A percentile compares a stretch with the other conserved stretches of the same genome.
Conservation (phyloP, 2,888 invertebrate species). For the Lypha dubia region DNA sequence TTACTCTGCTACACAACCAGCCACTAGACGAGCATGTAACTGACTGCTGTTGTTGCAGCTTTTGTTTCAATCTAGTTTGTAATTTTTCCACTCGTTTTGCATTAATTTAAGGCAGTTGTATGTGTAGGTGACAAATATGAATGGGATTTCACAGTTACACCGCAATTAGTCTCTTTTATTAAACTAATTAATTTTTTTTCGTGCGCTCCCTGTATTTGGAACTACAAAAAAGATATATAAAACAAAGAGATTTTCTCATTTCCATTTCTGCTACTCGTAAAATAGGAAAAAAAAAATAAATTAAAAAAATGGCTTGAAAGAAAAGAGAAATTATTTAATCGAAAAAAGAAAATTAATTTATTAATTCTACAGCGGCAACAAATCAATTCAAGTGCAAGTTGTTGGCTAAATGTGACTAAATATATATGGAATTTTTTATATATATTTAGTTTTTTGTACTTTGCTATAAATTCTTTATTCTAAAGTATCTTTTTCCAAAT, state of each 20-base stretch:
- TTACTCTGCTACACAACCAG: slow-evolving; percentile 22
- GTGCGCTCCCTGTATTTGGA: background rate
- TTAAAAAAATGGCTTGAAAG: background rate
- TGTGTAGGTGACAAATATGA: slow-evolving; percentile 67
- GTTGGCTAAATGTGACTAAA: background rate
- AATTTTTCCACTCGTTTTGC: background rate
- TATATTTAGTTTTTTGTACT: background rate
- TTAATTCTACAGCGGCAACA: slow-evolving; percentile 15
- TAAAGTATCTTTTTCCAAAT: background rate
- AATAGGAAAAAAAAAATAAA: background rate
- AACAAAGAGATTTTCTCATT: background rate
- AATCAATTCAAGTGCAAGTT: slow-evolving; percentile 19
- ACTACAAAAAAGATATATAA: too few relatives aligned
- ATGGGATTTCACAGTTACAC: slow-evolving; percentile 67
- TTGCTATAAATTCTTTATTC: background rate
- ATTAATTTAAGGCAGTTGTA: slow-evolving; percentile 22
- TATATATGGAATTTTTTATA: background rate
- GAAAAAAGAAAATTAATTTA: slow-evolving; percentile 21
- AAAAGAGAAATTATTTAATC: slow-evolving; percentile 21
- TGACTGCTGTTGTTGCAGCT: background rate
- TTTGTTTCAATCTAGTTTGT: background rate
- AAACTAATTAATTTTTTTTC: slow-evolving; percentile 64
- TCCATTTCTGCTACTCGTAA: background rate
- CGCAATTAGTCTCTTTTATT: slow-evolving; percentile 68
- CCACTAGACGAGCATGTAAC: background rate